Base-by-base conservation (phyloP, 92 coral and sea anemone genomes). In the Umimayanthus kanabou region DNA sequence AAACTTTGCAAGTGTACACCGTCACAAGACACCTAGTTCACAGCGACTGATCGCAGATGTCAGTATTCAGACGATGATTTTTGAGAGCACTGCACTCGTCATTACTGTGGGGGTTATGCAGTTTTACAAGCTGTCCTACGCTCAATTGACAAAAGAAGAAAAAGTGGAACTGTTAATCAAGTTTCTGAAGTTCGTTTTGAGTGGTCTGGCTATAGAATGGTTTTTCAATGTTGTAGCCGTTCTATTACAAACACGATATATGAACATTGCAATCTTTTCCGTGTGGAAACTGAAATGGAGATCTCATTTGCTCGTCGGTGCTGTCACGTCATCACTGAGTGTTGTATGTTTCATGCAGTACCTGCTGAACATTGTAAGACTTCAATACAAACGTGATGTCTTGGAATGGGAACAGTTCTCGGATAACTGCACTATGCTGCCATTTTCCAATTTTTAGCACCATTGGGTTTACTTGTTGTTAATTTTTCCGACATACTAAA, bases 11-110 rank as follows among this genome's bases (percentile, higher is more conserved):
- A 11, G 26, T 8, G 33, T 42, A 73, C 77, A 73, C 64, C 82
- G 39, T 9, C 25, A 55, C 67, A 82, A 25, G 4, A 57, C 75
- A 11, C 79, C 80, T n/a, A 89, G 91, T 30, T 70, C 85, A 39
- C 89, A 84, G 80, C 76, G 91, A 73, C 89, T 89, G 43, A 73
- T 83, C 73, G 89, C 91, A 57, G 91, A 89, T 77, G 9, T 84
- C 23, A 28, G 78, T 40, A 89, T 89, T 28, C 91, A 89, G 37
- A 33, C 37, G 37, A 33, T 33, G 37, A 33, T 33, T 33, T 33
- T 33, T 33, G 37, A 33, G 37, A 30, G 80, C 11, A 86, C 81
- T 4, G 80, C 92, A 20, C 30, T 90, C 22, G 87, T 85, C 15
- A 42, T 85, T 50, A 78, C 89, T 3, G 86, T 90, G 10, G 91